Conservation (phyloP, 2,797 vertebrate species). For the Sebastes goodei region DNA sequence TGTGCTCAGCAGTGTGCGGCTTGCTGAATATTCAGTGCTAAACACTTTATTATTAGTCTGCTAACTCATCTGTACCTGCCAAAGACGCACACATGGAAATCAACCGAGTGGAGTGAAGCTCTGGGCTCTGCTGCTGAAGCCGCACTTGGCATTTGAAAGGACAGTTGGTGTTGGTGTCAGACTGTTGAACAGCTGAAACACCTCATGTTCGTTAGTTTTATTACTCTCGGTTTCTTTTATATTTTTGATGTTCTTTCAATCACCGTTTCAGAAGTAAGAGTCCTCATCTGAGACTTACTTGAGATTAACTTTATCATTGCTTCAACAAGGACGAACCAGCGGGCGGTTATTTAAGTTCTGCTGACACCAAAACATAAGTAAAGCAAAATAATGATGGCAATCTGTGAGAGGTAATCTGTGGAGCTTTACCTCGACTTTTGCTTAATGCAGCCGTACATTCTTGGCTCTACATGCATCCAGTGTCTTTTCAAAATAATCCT, state of each 20-base stretch:
- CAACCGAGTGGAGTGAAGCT: slow-evolving; percentile 27
- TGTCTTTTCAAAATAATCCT: too few species aligned
- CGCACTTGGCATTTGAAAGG: slow-evolving; percentile 41
- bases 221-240: not conserved
- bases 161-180: not conserved
- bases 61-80: slow-evolving; percentile 62
- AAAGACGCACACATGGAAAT: slow-evolving; percentile 22
- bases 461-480: not conserved
- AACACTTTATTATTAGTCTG: slow-evolving; percentile 57
- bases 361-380: not conserved
- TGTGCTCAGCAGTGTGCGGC: slow-evolving; percentile 61
- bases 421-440: not conserved
- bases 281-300: not conserved
- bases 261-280: not conserved
- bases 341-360: not conserved
- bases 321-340: not conserved
- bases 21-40: slow-evolving; percentile 63
- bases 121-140: slow-evolving; percentile 38
- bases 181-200: slow-evolving; percentile 1
- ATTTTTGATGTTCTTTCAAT: not conserved
- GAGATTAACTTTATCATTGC: not conserved
- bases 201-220: not conserved
- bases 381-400: not conserved
- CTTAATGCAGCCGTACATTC: not conserved
- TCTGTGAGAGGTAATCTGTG: not conserved